Percentiles rank a stretch among this genome's conserved stretches.
phyloP scores from a whole-genome alignment of 2,888 invertebrate species.

The Gymnoscelis rufifasciata region DNA sequence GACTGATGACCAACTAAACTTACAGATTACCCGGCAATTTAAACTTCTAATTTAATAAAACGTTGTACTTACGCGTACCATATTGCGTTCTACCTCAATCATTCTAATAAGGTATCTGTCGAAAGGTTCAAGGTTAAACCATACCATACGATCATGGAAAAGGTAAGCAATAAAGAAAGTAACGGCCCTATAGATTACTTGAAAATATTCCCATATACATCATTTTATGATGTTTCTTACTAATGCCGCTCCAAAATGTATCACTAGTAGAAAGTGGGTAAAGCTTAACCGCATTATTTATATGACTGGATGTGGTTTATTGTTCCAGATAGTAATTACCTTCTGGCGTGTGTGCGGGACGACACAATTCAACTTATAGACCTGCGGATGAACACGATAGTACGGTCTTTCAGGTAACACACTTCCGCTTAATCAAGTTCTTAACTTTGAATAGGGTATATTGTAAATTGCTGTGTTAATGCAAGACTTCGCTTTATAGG shows the following conservation, averaged over 20 bases:
- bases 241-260: conserved; percentile 32
- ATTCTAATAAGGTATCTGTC: conserved; percentile 36
- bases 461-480: too few species aligned
- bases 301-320: conserved; percentile 30
- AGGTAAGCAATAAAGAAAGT: conserved; percentile 38
- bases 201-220: conserved; percentile 40
- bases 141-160: conserved; percentile 39
- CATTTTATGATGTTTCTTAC: conserved; percentile 39
- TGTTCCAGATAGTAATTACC: conserved; percentile 89
- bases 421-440: conserved; percentile 12
- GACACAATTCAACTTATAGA: conserved; percentile 97
- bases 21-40: conserved; percentile 38
- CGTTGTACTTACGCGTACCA: conserved; percentile 33
- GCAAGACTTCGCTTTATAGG: too few species aligned
- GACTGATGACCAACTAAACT: conserved; percentile 40
- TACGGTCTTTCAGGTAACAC: conserved; percentile 90
- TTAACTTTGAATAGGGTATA: too few species aligned
- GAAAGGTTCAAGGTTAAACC: conserved; percentile 47
- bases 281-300: conserved; percentile 8
- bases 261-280: conserved; percentile 17
- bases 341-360: conserved; percentile 95
- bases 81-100: conserved; percentile 34
- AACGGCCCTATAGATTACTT: conserved; percentile 30
- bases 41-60: conserved; percentile 46
- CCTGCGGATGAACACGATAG: conserved; percentile 94